phyloP scores from a whole-genome alignment of 1,140 invertebrate genomes.

The Nomia melanderi region DNA sequence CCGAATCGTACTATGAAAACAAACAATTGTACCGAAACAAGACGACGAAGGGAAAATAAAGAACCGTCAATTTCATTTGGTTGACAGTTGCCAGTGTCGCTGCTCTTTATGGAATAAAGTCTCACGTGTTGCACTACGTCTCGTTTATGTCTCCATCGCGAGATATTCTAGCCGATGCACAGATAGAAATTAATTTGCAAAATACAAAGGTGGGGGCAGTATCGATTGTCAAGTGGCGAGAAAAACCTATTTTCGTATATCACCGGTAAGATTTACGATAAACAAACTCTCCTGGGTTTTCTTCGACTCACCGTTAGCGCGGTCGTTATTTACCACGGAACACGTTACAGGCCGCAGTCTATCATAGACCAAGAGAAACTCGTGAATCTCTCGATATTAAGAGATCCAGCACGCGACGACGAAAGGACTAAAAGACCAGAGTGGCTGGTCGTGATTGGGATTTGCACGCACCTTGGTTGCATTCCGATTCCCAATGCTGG shows the following conservation, averaged over 20 bases:
- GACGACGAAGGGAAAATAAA: too few relatives aligned
- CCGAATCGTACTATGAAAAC: too few relatives aligned
- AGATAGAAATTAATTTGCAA: constrained; percentile 65
- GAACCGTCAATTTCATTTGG: background rate
- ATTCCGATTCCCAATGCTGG: constrained; percentile 91
- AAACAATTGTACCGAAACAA: too few relatives aligned
- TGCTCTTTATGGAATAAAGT: constrained; percentile 60
- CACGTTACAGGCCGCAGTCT: constrained; percentile 51
- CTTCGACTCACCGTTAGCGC: background rate
- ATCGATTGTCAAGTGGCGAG: constrained; percentile 66
- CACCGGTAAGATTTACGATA: constrained; percentile 56
- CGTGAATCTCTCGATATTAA: constrained; percentile 84
- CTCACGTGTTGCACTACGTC: constrained; percentile 64
- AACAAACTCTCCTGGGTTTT: too few relatives aligned
- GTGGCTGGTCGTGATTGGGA: constrained; percentile 91
- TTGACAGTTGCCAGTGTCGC: constrained; percentile 51
- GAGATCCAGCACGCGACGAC: constrained; percentile 89
- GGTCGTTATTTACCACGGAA: background rate
- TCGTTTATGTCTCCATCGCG: constrained; percentile 56
- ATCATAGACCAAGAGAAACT: constrained; percentile 86
- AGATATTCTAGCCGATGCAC: constrained; percentile 66
- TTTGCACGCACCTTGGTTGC: constrained; percentile 95
- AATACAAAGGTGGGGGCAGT: constrained; percentile 65
- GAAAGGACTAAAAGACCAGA: constrained; percentile 82
- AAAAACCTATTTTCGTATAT: constrained; percentile 71